Evolutionary conservation across 2,888 invertebrate genomes (phyloP).

Genomic region (Halocaridina rubra): DNA sequence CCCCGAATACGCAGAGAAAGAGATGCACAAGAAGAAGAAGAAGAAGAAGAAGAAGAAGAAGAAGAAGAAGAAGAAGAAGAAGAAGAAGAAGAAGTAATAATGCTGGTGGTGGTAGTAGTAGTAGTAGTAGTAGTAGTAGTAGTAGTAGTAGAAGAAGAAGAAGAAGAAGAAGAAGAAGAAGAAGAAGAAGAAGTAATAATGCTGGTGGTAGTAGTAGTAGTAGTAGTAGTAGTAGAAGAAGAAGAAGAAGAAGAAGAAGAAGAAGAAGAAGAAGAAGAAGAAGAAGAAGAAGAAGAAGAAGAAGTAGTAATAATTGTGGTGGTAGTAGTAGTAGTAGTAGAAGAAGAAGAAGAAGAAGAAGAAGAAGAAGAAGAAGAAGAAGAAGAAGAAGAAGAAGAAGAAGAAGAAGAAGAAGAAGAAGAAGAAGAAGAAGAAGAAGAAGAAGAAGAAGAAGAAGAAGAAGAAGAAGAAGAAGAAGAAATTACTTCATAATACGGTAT

Average conservation of each 20-base stretch:
- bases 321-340: neutral
- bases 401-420: neutral
- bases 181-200: neutral
- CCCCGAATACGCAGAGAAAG: too few relatives aligned
- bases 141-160: neutral
- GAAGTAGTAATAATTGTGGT: neutral
- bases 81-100: neutral
- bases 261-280: neutral
- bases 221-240: neutral
- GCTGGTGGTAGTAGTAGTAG: neutral
- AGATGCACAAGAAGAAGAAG: neutral
- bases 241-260: neutral
- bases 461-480: neutral
- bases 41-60: neutral
- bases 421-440: neutral
- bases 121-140: neutral
- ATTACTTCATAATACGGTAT: neutral
- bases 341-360: neutral
- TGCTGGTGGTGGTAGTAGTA: constrained; percentile 1
- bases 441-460: neutral
- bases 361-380: neutral
- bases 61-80: neutral
- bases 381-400: neutral
- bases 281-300: neutral
- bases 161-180: neutral